A percentile compares a stretch with the other conserved stretches of the same genome.
Evolutionary conservation across 1,140 invertebrate species (phyloP).

Genomic region (Lucilia cuprina): DNA sequence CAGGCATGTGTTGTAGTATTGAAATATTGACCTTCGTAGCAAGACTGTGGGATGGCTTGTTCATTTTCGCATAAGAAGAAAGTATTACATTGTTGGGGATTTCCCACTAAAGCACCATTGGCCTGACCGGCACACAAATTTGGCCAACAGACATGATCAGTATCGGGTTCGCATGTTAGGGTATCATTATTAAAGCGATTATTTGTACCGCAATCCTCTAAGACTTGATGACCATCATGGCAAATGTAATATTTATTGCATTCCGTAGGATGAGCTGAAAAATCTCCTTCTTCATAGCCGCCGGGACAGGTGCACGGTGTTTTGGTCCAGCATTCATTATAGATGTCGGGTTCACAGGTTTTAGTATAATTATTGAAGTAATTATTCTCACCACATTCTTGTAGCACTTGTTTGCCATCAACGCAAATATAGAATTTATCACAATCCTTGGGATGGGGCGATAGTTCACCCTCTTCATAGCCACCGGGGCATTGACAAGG

Average conservation of each 20-base stretch:
- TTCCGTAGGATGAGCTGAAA: neutral
- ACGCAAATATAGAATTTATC: slow-evolving; percentile 50
- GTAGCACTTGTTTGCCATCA: slow-evolving; percentile 44
- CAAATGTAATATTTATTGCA: slow-evolving; percentile 23
- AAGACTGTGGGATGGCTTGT: slow-evolving; percentile 39
- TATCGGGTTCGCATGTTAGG: slow-evolving; percentile 45
- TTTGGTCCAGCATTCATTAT: neutral
- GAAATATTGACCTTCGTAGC: slow-evolving; percentile 46
- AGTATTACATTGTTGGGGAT: slow-evolving; percentile 46
- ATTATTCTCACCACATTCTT: slow-evolving; percentile 46
- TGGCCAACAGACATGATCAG: slow-evolving; percentile 34
- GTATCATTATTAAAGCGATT: slow-evolving; percentile 41
- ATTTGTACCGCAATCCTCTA: neutral
- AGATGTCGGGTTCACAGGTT: slow-evolving; percentile 45
- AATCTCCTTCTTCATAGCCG: slow-evolving; percentile 24
- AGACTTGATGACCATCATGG: neutral
- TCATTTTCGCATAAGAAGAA: slow-evolving; percentile 47
- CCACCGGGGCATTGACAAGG: slow-evolving; percentile 37
- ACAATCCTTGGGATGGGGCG: slow-evolving; percentile 41
- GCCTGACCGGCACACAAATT: slow-evolving; percentile 44
- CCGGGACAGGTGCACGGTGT: slow-evolving; percentile 26
- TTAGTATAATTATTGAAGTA: slow-evolving; percentile 41
- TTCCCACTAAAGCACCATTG: slow-evolving; percentile 44
- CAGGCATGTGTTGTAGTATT: slow-evolving; percentile 36
- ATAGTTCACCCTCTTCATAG: slow-evolving; percentile 44